Conservation (phyloP, 2,888 invertebrate genomes). For the Lepidocyrtoides sp. region DNA sequence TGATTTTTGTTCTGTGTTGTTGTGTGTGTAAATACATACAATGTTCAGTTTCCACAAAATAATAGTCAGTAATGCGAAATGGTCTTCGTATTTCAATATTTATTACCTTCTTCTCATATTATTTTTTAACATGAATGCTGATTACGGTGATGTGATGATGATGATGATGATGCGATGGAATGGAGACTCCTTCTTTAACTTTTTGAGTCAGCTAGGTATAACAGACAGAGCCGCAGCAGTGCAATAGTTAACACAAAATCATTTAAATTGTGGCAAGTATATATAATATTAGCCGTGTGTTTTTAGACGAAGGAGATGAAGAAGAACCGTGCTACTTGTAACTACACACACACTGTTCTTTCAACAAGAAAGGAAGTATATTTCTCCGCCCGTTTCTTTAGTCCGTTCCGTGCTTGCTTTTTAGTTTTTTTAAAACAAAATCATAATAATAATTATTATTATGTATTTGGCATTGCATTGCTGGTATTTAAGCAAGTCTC, state of each 20-base stretch:
- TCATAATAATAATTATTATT: neutral
- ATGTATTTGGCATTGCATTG: slow-evolving; percentile 11
- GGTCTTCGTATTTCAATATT: slow-evolving; percentile 54
- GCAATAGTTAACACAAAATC: neutral
- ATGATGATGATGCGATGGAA: slow-evolving; percentile 8
- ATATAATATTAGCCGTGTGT: neutral
- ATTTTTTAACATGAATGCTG: slow-evolving; percentile 56
- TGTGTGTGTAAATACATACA: neutral
- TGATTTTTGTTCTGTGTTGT: neutral
- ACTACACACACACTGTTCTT: neutral
- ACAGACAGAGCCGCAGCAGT: neutral
- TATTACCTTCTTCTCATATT: slow-evolving; percentile 62
- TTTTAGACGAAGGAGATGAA: neutral
- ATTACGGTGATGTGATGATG: slow-evolving; percentile 19
- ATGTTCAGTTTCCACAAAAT: slow-evolving; percentile 9
- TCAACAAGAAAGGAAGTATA: slow-evolving; percentile 4
- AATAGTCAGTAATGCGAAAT: neutral
- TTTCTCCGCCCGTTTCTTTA: neutral
- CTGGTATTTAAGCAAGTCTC: neutral
- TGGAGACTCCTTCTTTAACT: slow-evolving; percentile 14
- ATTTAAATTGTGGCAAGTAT: slow-evolving; percentile 17
- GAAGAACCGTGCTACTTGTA: neutral
- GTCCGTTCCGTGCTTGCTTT: neutral
- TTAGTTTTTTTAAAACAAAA: neutral
- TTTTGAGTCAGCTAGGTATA: neutral